Evolutionary conservation across 2,797 vertebrate genomes (phyloP), one percentile per base, ranked within the genome.

Genomic region (Petrocephalus sullivani): DNA sequence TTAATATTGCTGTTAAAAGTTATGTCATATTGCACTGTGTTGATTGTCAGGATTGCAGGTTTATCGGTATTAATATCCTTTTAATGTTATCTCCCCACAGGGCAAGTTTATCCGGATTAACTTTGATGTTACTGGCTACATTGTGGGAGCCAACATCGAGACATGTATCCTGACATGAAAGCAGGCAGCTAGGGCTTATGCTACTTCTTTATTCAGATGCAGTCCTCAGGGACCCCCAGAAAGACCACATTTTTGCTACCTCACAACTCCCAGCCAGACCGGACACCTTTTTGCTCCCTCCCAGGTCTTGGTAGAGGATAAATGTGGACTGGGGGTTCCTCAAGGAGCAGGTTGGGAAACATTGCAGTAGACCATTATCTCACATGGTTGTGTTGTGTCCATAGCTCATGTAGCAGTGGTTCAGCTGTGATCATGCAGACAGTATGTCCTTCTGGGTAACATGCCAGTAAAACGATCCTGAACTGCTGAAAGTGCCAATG

Each of bases 61-160:
- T 37, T 67, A 28, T 23, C 46, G 19, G 14, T 46, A 71, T 67
- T 28, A 9, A 51, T 51, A 87, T 33, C 19, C 21, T 7, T 49
- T 64, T 57, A 21, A 23, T 85, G 58, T 67, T 53, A n/a, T 51
- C 8, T 90, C 91, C 75, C 12, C 90, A 85, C 94, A 99, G 98
- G 98, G 98, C 91, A 99, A 99, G 94, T 99, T 99, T 94, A 99
- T 99, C 92, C 97, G 97, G 33, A 98, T 99, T 94, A 99, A 99
- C 95, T 99, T 99, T 54, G 98, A 99, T 12, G 97, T 99, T 90
- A 98, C 98, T 0, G 98, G 98, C 87, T 99, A 97, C 95, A 99
- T 99, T 19, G 98, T 99, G 0, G 98, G 98, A 93, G 98, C 98
- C 78, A 99, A 99, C 93, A 96, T 99, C 4, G 98, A 99, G 93